Evolutionary conservation across 2,888 invertebrate species (phyloP).

Genomic region (Didymodactylos carnosus): DNA sequence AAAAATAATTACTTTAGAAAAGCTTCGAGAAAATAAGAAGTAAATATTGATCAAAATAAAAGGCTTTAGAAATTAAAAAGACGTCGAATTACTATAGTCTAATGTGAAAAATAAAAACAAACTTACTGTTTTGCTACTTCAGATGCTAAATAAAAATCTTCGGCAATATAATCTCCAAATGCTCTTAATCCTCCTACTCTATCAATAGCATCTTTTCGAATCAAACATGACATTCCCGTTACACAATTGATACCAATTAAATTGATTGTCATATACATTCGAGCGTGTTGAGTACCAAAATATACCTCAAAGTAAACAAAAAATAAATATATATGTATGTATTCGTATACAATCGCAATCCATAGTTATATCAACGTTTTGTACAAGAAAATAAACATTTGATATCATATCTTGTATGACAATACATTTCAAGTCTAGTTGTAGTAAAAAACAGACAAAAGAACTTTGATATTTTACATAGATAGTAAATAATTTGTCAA

Average conservation of each 20-base stretch:
- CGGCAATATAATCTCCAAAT: constrained; percentile 82
- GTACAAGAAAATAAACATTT: too few species aligned
- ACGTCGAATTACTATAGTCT: neutral
- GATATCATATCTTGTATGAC: too few species aligned
- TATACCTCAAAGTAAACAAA: constrained; percentile 35
- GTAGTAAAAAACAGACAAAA: too few species aligned
- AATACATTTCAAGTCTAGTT: too few species aligned
- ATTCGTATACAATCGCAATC: neutral
- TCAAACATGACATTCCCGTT: constrained; percentile 37
- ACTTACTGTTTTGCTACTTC: neutral
- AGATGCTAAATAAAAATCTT: constrained; percentile 91
- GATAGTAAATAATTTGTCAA: too few species aligned
- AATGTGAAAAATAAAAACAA: neutral
- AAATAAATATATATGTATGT: constrained; percentile 15
- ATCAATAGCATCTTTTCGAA: constrained; percentile 12
- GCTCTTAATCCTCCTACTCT: constrained; percentile 4
- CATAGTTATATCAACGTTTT: neutral
- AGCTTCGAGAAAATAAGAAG: neutral
- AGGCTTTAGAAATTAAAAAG: neutral
- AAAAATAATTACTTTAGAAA: neutral
- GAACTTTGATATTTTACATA: too few species aligned
- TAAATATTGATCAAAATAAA: neutral
- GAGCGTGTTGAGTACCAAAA: constrained; percentile 87
- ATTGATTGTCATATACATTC: constrained; percentile 80
- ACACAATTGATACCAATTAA: constrained; percentile 79